Evolutionary conservation across 2,888 invertebrate species (phyloP), one percentile per base, ranked within the genome.

Genomic region (Noctuana brunneofusca): DNA sequence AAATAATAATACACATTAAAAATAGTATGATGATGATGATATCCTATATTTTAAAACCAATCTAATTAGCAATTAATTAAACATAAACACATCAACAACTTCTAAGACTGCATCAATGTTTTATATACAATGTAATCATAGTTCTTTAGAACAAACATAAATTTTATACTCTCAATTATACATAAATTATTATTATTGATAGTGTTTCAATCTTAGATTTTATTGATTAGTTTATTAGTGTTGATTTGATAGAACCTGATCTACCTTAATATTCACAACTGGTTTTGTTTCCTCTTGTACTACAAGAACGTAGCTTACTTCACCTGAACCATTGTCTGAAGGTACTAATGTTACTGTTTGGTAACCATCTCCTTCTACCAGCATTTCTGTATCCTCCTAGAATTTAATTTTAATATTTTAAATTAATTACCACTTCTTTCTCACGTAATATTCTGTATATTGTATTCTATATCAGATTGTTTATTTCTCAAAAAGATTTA

Each of bases 271-370:
- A 60, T 84, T 80, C 58, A 83, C 77, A 0, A 93, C 92, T 2
- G 93, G 92, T 9, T 93, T 93, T 59, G 93, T 94, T 4, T 94
- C 94, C 71, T 95, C 95, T 74, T 96, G 95, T 11, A 97, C 96
- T 63, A 97, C 96, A 12, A 97, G 92, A 0, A 98, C 96, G 77
- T 97, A 97, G 86, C 96, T 97, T 35, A 97, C 94, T 87, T 97
- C 97, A 0, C 96, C 96, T 24, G 94, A 93, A 71, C 93, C 94
- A 0, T 93, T 93, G 68, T 96, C 96, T 0, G 96, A 95, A 0
- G 97, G 97, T 54, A 97, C 95, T 67, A 97, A 94, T 0, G 97
- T 96, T 0, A 97, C 96, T 0, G 97, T 95, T 84, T 96, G 96
- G 82, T 93, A 96, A 1, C 93, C 92, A 69, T 94, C 95, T 5